Evolutionary conservation across 2,888 invertebrate genomes (phyloP), one percentile per base, ranked within the genome.

Genomic region (Germaria angustata): DNA sequence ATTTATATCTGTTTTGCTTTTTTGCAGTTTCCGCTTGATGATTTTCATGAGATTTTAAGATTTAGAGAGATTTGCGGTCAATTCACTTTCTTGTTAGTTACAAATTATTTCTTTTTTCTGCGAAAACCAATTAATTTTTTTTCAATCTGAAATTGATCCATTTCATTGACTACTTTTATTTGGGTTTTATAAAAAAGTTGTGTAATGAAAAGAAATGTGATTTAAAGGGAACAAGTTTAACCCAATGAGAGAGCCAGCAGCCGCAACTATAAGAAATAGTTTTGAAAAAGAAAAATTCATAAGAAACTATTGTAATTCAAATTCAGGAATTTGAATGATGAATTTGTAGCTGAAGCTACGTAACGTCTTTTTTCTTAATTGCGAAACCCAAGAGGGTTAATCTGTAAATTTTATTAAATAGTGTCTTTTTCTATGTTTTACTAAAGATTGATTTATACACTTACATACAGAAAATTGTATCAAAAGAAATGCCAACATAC

Each of bases 21-120:
- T 32, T 68, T 32, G 46, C 32, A 22, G 20, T 80, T 73, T 49
- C 49, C 59, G 77, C 53, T 80, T 77, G 72, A 80, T 75, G 73
- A 80, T 65, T 63, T 80, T 81, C 73, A 68, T 69, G 71, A 77
- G 71, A 73, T 77, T 84, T 68, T 63, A 57, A 53, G 73, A 81
- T 59, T 79, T 55, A 22, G 17, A 71, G 34, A 76, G 81, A 82
- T 82, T 84, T 84, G 82, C 41, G 80, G 84, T 76, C 69, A 82
- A 82, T 71, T 68, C 69, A 63, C 80, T 75, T 78, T 65, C 51
- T 66, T 39, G 28, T 53, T 20, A 61, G 32, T 78, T 36, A 7
- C 24, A 46, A n/a, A n/a, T n/a, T n/a, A n/a, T n/a, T n/a, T n/a
- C n/a, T 44, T 51, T 49, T 61, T 49, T 49, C 36, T 61, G 61